Conservation (phyloP, 2,888 invertebrate genomes). For the Macrophya annulata region DNA sequence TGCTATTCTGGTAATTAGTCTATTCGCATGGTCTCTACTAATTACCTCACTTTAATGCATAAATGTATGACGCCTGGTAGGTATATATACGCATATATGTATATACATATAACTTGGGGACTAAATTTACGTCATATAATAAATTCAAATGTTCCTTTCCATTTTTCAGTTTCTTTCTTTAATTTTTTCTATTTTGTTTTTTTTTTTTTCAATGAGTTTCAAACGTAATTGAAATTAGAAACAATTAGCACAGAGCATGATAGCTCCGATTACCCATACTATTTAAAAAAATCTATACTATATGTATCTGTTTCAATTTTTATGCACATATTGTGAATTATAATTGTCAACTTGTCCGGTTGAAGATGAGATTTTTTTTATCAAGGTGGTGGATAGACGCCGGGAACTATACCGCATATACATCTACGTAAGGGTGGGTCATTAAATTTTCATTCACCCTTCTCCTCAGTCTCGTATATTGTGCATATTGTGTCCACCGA, state of each 20-base stretch:
- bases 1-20: slow-evolving; percentile 77
- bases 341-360: slow-evolving; percentile 1
- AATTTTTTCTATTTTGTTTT: neutral
- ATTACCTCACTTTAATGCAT: slow-evolving; percentile 51
- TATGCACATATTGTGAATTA: neutral
- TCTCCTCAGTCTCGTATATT: neutral
- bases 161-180: too few species aligned
- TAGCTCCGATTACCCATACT: too few species aligned
- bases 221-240: neutral
- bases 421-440: neutral
- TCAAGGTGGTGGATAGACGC: neutral
- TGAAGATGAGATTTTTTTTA: slow-evolving; percentile 23
- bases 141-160: neutral
- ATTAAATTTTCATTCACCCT: slow-evolving; percentile 30
- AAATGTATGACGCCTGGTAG: neutral
- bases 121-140: neutral
- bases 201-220: neutral
- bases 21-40: slow-evolving; percentile 69
- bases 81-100: neutral
- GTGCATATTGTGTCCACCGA: slow-evolving; percentile 51
- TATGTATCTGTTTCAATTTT: neutral
- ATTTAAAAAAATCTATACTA: too few species aligned
- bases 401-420: neutral
- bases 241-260: neutral
- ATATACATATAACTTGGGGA: neutral